These are phyloP conservation scores for Leptodactylus fuscus DNA, from an alignment of 2,113 vertebrate genomes.

Conservation along the genomic window DNA sequence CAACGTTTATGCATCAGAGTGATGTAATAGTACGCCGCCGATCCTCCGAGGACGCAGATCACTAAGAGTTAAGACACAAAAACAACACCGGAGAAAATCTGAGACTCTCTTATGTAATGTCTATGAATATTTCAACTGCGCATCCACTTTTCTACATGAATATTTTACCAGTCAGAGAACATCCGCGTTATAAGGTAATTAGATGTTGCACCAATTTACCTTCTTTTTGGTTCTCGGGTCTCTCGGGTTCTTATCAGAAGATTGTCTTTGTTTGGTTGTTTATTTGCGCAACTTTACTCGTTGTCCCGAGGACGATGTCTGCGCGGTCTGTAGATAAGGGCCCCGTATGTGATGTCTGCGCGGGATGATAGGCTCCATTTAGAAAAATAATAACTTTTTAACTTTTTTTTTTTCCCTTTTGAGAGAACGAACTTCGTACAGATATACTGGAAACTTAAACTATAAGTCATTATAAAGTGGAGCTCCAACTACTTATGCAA, in stretches of 20 bases:
- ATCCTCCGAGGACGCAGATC: too few relatives aligned
- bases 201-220: background rate
- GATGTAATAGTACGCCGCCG: too few relatives aligned
- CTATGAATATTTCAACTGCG: background rate
- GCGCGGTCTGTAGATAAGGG: background rate
- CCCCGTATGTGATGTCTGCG: background rate
- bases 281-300: background rate
- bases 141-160: background rate
- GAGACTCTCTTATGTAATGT: background rate
- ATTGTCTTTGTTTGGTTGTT: background rate
- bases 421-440: too few relatives aligned
- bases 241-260: background rate
- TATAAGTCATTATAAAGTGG: too few relatives aligned
- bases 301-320: background rate
- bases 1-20: too few relatives aligned
- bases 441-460: too few relatives aligned
- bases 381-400: too few relatives aligned
- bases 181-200: background rate
- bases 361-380: too few relatives aligned
- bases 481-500: too few relatives aligned
- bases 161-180: slow-evolving; percentile 8
- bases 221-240: background rate
- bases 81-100: background rate
- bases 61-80: background rate
- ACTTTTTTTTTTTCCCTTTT: too few relatives aligned